These are phyloP conservation scores for Cremastinae sp. DNA, from an alignment of 2,888 invertebrate species.

Conservation along the genomic window DNA sequence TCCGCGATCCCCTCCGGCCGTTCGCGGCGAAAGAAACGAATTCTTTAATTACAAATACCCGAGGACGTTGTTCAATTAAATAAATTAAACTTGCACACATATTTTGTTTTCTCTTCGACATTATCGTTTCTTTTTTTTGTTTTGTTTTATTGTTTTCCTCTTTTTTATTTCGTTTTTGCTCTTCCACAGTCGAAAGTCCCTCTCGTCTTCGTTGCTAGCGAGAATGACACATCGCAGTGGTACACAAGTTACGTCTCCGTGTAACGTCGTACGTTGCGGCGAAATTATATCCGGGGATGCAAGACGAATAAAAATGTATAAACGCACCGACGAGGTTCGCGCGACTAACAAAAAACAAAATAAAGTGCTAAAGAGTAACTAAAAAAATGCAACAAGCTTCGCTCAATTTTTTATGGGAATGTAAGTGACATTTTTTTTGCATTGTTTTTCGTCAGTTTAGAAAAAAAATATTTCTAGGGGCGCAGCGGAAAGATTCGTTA, in stretches of 20 bases:
- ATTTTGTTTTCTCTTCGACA: slow-evolving; percentile 30
- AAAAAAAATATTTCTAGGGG: too few species aligned
- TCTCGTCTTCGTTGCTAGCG: background rate
- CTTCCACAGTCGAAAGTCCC: slow-evolving; percentile 22
- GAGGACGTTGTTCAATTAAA: too few species aligned
- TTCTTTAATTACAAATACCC: too few species aligned
- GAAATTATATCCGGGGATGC: background rate
- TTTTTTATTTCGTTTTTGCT: slow-evolving; percentile 14
- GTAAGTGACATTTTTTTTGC: too few species aligned
- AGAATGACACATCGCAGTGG: slow-evolving; percentile 11
- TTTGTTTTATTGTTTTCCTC: slow-evolving; percentile 8
- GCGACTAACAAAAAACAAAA: slow-evolving; percentile 17
- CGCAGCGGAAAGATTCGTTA: too few species aligned
- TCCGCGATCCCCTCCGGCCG: too few species aligned
- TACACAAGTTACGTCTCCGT: background rate
- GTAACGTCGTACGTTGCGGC: slow-evolving; percentile 24
- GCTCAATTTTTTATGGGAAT: too few species aligned
- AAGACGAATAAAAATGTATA: background rate
- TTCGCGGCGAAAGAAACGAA: too few species aligned
- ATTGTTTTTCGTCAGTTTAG: too few species aligned
- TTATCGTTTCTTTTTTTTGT: slow-evolving; percentile 6
- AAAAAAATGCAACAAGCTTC: too few species aligned
- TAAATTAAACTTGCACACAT: slow-evolving; percentile 5
- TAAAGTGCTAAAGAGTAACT: too few species aligned
- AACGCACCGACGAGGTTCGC: too few species aligned